Conservation (phyloP, 2,888 invertebrate genomes). For the Stenchaetothrips biformis region DNA sequence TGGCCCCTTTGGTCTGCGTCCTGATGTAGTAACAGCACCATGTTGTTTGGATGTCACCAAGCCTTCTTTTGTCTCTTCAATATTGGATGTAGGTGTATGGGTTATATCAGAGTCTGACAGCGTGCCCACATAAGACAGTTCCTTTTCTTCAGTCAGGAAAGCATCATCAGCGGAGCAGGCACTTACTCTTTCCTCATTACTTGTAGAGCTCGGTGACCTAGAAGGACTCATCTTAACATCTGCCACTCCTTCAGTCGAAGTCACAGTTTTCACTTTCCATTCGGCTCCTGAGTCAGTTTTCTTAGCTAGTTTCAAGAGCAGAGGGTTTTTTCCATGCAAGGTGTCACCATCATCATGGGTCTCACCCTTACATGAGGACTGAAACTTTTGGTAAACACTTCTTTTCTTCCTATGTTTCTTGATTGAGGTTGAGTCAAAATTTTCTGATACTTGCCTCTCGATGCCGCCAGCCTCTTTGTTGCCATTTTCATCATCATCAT, state of each 20-base stretch:
- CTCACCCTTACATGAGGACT: not conserved
- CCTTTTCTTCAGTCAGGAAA: not conserved
- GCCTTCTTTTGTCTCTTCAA: not conserved
- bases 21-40: not conserved
- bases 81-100: not conserved
- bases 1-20: not conserved
- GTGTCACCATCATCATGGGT: not conserved
- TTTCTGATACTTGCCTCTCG: not conserved
- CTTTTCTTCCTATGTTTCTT: not conserved
- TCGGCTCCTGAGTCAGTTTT: slow-evolving; percentile 16
- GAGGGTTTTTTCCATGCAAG: not conserved
- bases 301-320: not conserved
- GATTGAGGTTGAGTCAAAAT: not conserved
- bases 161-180: not conserved
- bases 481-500: not conserved
- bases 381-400: not conserved
- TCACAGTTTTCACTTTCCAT: slow-evolving; percentile 6
- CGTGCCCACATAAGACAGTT: not conserved
- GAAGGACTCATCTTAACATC: no score
- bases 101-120: not conserved
- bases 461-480: not conserved
- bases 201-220: no score
- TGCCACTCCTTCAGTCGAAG: not conserved
- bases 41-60: not conserved
- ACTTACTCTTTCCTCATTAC: not conserved